Conservation (phyloP, 2,113 vertebrate genomes). For the Nyctereutes procyonoides region DNA sequence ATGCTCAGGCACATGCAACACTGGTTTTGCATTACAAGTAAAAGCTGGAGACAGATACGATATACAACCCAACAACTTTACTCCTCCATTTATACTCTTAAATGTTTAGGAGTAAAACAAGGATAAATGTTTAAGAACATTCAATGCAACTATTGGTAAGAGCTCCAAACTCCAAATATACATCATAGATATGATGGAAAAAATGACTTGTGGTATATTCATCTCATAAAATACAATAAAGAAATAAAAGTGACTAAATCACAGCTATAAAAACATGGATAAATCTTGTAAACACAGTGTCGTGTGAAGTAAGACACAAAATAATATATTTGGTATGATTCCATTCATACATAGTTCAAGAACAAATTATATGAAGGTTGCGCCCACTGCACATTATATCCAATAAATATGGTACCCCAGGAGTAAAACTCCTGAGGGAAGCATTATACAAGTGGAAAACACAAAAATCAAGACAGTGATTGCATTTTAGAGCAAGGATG, state of each 20-base stretch:
- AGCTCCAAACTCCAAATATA: not conserved
- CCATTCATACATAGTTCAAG: not conserved
- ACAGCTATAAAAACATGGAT: not conserved
- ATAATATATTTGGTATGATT: not conserved
- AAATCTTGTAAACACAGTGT: not conserved
- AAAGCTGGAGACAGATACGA: not conserved
- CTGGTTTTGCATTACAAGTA: not conserved
- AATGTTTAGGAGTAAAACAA: not conserved
- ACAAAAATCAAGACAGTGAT: not conserved
- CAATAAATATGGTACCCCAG: not conserved
- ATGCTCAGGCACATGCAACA: fast-evolving
- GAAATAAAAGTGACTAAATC: not conserved
- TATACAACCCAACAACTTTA: not conserved
- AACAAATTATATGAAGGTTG: not conserved
- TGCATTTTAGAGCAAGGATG: not conserved
- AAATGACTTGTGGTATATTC: not conserved
- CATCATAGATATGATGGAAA: not conserved
- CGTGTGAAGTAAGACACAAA: not conserved
- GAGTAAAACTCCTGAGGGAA: not conserved
- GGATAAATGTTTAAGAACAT: not conserved
- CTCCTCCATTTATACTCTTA: not conserved
- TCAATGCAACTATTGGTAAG: not conserved
- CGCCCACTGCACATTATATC: not conserved
- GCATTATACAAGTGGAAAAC: not conserved
- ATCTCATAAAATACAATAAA: not conserved